Evolutionary conservation across 2,888 invertebrate genomes (phyloP), one percentile per base, ranked within the genome.

Genomic region (Tenthredo scrophulariae): DNA sequence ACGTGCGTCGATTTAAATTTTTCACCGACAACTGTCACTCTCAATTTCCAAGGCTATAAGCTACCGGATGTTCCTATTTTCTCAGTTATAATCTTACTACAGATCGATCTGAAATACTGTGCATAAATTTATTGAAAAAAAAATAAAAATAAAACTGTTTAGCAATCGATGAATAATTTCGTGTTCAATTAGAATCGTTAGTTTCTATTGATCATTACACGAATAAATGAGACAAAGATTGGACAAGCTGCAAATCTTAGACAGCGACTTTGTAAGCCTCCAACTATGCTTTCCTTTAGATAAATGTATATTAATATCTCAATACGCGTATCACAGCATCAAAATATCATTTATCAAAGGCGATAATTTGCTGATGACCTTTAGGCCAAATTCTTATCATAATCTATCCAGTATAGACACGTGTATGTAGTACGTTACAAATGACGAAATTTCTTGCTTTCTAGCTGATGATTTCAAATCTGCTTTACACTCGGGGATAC

Each of bases 21-120:
- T 77, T 77, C 77, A 54, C n/a, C 29, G 54, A 22, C 54, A 77
- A 29, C 75, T 77, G 77, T 77, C 54, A 77, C 77, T 54, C 54
- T 77, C 54, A 18, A 74, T 74, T 74, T 2, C 43, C 72, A 74
- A 74, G 72, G 40, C 72, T 74, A 54, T 54, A 54, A 7, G 7
- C 54, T 54, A 74, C 37, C 72, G 43, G 72, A 74, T 74, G 72
- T 74, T 40, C 18, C 7, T 37, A 7, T 13, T 26, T 74, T 74
- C 10, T 74, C 43, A 26, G 18, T 67, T 67, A 33, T 67, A 33
- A 33, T 67, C 33, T 67, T 15, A 33, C 6, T 26, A 13, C 26
- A 10, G 26, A 62, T 62, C 62, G 33, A 70, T 37, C 7, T 70
- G 15, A 29, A 7, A 18, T 29, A 37, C 37, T 37, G 3, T 70